Base-by-base conservation (phyloP, 1,140 invertebrate genomes). In the Dolichoris vasculosae region DNA sequence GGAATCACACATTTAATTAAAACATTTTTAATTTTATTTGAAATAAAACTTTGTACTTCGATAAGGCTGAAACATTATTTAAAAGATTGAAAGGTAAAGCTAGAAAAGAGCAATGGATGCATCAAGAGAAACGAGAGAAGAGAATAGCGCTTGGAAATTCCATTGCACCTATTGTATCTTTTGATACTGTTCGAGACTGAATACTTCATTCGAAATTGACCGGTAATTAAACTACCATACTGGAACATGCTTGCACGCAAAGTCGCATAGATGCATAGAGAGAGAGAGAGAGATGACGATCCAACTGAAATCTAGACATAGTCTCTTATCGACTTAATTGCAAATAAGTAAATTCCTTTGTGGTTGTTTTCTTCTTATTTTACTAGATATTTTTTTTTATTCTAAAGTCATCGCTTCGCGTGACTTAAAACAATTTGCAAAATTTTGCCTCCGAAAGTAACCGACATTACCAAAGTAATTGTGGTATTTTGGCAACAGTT, bases 351-450 rank as follows among this genome's bases (percentile, higher is more conserved):
- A 15, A 26, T 59, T 59, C 23, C 48, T 78, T 59, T 46, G 38
- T 59, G 26, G 26, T 26, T 23, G 26, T 38, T 38, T 59, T 38
- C 32, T 20, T 48, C 51, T 38, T 51, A 4, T 48, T 48, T 23
- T 43, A 4, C 1, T 43, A 9, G 30, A 1, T 43, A 20, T 7
- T 6, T 73, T 76, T 43, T 76, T 78, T 32, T 2, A 26, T 59
- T 59, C 55, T 59, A 59, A 2, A 2, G 51, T 59, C 9, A 26
- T 59, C 3, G 55, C 23, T 30, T 80, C 11, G 59, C 78, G 78
- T 83, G 82, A 83, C 82, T 26, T 13, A 26, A 9, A 43, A 15
- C 63, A 69, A 38, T 75, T 63, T 76, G 71, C 40, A 26, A 76
- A 76, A 83, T 76, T 67, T 83, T 20, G 30, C 17, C 67, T 35